These are phyloP conservation scores for Theodoxus fluviatilis DNA, from an alignment of 2,888 invertebrate genomes.

Conservation along the genomic window DNA sequence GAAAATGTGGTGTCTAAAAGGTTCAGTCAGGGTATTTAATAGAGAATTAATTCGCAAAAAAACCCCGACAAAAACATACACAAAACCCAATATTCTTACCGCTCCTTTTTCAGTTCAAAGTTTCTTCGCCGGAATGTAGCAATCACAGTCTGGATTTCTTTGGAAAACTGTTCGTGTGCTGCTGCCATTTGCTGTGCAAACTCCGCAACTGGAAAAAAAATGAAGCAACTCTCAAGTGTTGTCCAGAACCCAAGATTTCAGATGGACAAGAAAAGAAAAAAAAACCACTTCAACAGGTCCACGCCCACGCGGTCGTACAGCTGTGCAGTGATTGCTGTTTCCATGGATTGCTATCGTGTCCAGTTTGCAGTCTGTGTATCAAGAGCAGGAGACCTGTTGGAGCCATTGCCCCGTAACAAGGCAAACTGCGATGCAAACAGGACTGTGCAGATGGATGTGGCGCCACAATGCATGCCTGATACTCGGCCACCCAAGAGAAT, in stretches of 20 bases:
- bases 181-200: conserved; percentile 61
- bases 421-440: too few species aligned
- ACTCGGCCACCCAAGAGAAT: too few species aligned
- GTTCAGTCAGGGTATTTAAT: too few species aligned
- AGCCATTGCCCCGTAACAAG: too few species aligned
- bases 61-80: too few species aligned
- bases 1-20: too few species aligned
- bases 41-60: too few species aligned
- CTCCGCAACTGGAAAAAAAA: conserved; percentile 51
- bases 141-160: conserved; percentile 55
- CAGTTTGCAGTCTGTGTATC: too few species aligned
- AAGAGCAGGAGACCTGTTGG: too few species aligned
- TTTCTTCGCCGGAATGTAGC: conserved; percentile 49
- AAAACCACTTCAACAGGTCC: not conserved
- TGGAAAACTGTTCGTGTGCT: conserved; percentile 58
- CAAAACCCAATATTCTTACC: conserved; percentile 37
- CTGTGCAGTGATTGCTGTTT: not conserved
- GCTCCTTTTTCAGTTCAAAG: conserved; percentile 50
- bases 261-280: not conserved
- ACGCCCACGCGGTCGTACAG: not conserved
- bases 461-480: too few species aligned
- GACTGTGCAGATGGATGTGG: too few species aligned
- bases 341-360: too few species aligned
- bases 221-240: not conserved
- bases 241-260: not conserved